Conservation (phyloP, 2,113 vertebrate genomes). For the Trogon surrucura region DNA sequence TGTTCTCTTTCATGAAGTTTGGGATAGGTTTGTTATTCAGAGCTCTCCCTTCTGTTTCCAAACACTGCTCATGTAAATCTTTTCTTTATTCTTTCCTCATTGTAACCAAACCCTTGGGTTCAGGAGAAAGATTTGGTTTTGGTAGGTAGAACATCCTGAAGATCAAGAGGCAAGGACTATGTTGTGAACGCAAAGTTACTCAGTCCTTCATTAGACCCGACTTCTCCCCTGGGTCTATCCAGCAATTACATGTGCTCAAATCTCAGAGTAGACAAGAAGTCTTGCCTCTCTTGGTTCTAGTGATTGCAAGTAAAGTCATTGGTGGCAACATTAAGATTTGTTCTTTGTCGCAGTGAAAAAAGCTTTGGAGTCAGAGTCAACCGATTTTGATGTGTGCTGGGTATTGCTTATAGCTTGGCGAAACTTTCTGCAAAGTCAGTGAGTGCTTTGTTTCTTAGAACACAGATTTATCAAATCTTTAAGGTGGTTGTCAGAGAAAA, state of each 20-base stretch:
- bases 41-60: neutral
- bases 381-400: neutral
- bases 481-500: neutral
- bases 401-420: neutral
- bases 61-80: neutral
- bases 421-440: neutral
- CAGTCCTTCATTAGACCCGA: neutral
- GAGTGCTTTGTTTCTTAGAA: neutral
- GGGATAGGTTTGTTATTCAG: neutral
- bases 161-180: neutral
- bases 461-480: neutral
- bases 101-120: neutral
- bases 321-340: neutral
- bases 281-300: neutral
- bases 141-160: neutral
- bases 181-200: neutral
- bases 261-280: neutral
- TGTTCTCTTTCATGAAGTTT: neutral
- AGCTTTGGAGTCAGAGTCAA: neutral
- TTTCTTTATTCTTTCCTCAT: neutral
- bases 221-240: neutral
- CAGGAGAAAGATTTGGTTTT: neutral
- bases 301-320: neutral
- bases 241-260: neutral
- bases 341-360: neutral